Evolutionary conservation across 1,140 invertebrate species (phyloP).

Genomic region (Lepidotrigona ventralis): DNA sequence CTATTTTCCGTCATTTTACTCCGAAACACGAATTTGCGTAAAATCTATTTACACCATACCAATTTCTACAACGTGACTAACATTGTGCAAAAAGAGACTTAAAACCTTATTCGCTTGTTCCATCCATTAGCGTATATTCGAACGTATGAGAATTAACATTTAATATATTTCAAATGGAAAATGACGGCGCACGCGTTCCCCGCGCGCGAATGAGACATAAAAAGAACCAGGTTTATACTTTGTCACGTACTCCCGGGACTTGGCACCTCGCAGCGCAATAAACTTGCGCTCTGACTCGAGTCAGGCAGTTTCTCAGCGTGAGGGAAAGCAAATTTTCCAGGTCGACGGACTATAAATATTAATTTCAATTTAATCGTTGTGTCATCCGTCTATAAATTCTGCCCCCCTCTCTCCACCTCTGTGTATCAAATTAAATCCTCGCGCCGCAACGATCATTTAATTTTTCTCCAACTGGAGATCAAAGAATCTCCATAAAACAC

Average conservation of each 20-base stretch:
- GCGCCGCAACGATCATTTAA: not conserved
- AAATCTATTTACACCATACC: too few relatives aligned
- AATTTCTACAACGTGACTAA: too few relatives aligned
- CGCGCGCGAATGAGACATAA: not conserved
- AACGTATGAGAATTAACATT: too few relatives aligned
- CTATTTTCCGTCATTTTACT: too few relatives aligned
- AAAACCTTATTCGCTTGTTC: too few relatives aligned
- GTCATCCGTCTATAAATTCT: not conserved
- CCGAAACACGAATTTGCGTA: too few relatives aligned
- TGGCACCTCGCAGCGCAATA: slow-evolving; percentile 7
- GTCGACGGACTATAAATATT: slow-evolving; percentile 10
- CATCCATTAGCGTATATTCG: too few relatives aligned
- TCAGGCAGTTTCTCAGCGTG: not conserved
- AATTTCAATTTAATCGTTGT: slow-evolving; percentile 12
- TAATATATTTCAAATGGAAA: not conserved
- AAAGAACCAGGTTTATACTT: not conserved
- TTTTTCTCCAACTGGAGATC: not conserved
- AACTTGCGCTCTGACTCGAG: not conserved
- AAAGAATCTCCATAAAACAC: not conserved
- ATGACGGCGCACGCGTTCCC: not conserved
- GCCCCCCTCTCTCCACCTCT: not conserved
- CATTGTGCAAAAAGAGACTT: too few relatives aligned
- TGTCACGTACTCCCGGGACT: not conserved
- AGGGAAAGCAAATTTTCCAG: slow-evolving; percentile 19
- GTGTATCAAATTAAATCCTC: not conserved